Conservation (phyloP, 2,888 invertebrate genomes). For the Papilio elwesi region DNA sequence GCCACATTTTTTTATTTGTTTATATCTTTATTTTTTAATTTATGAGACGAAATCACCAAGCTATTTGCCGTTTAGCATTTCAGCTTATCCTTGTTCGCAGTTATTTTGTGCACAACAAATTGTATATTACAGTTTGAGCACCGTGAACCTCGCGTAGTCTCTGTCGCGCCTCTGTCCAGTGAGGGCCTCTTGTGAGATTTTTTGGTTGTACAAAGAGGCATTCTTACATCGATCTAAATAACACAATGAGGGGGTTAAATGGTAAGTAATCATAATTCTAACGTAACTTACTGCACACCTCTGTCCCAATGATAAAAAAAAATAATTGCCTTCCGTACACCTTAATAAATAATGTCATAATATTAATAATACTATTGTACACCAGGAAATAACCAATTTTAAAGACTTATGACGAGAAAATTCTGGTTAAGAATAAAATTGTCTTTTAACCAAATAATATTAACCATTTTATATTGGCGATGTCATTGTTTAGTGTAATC, state of each 20-base stretch:
- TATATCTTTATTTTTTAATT: background rate
- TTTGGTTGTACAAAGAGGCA: background rate
- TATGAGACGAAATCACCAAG: background rate
- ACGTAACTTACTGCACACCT: background rate
- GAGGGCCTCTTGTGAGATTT: conserved; percentile 40
- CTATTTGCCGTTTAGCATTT: conserved; percentile 12
- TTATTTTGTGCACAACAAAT: conserved; percentile 39
- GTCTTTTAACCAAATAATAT: no score
- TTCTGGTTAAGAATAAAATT: no score
- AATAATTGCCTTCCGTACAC: no score
- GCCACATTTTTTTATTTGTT: no score
- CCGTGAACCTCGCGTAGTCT: conserved; percentile 47
- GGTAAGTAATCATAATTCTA: conserved; percentile 46
- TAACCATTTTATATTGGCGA: no score
- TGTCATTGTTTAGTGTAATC: no score
- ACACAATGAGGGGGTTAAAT: conserved; percentile 50
- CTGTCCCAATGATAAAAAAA: background rate
- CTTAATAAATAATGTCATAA: no score
- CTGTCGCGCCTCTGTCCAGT: conserved; percentile 46
- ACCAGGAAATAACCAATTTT: no score
- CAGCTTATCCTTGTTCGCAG: conserved; percentile 43
- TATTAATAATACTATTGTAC: no score
- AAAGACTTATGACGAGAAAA: no score
- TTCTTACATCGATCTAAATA: background rate
- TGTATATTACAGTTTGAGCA: conserved; percentile 47